Evolutionary conservation across 2,888 invertebrate species (phyloP).

Genomic region (Magallana nippona): DNA sequence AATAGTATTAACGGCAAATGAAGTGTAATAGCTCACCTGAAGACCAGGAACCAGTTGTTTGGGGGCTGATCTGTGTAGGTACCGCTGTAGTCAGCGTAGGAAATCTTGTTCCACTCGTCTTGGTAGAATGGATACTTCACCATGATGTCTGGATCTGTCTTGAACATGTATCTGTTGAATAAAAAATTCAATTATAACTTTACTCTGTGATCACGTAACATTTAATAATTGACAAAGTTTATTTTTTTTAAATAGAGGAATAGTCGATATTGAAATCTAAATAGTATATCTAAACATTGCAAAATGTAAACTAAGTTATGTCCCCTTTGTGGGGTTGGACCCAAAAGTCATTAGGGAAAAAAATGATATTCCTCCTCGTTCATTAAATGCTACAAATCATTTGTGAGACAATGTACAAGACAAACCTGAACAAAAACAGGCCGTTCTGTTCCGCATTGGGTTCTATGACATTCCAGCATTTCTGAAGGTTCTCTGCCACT

Average conservation of each 20-base stretch:
- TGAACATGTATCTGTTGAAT: slow-evolving; percentile 75
- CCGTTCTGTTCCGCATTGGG: slow-evolving; percentile 74
- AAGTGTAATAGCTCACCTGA: slow-evolving; percentile 68
- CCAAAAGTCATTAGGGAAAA: no score
- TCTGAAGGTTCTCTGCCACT: slow-evolving; percentile 74
- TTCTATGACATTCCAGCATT: slow-evolving; percentile 76
- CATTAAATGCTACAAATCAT: no score
- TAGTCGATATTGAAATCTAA: no score
- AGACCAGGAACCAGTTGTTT: slow-evolving; percentile 79
- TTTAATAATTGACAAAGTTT: no score
- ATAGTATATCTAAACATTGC: no score
- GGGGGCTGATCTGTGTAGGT: slow-evolving; percentile 77
- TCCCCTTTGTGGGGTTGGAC: no score
- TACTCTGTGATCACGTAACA: no score
- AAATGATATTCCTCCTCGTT: no score
- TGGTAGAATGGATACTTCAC: slow-evolving; percentile 77
- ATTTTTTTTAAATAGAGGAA: no score
- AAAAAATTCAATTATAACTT: background rate
- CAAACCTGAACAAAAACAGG: slow-evolving; percentile 76
- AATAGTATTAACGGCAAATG: no score
- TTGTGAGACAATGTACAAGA: background rate
- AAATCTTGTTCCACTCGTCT: slow-evolving; percentile 80
- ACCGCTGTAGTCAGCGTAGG: slow-evolving; percentile 78
- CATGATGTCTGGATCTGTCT: slow-evolving; percentile 75
- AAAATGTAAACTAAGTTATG: no score